Evolutionary conservation across 2,888 invertebrate species (phyloP).

Genomic region (Tiphia femorata): DNA sequence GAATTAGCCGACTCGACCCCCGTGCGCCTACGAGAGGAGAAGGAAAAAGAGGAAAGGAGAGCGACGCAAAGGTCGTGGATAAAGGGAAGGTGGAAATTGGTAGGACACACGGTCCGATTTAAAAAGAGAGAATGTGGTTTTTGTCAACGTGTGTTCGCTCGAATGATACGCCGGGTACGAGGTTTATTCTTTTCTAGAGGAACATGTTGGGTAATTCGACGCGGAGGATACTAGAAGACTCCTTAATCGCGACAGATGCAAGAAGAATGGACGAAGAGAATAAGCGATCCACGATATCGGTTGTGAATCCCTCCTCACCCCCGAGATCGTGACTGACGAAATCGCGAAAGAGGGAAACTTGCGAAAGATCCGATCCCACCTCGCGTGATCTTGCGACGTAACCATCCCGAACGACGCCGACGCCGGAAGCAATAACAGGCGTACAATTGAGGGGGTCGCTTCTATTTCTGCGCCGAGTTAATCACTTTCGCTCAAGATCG

Average conservation of each 20-base stretch:
- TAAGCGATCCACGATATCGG: too few relatives aligned
- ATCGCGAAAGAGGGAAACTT: too few relatives aligned
- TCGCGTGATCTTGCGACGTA: too few relatives aligned
- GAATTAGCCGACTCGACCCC: conserved; percentile 59
- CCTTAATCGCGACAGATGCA: conserved; percentile 31
- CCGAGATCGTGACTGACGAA: too few relatives aligned
- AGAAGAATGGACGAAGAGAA: conserved; percentile 35
- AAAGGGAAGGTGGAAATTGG: too few relatives aligned
- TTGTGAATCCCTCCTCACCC: too few relatives aligned
- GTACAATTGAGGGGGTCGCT: conserved; percentile 15
- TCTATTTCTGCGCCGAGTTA: conserved; percentile 34
- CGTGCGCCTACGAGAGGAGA: conserved; percentile 39
- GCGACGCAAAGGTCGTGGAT: conserved; percentile 20
- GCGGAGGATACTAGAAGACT: conserved; percentile 2
- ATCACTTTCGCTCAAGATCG: conserved; percentile 41
- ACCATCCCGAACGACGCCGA: background rate
- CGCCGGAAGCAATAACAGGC: background rate
- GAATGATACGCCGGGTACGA: too few relatives aligned
- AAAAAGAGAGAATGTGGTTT: too few relatives aligned
- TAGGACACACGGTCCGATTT: too few relatives aligned
- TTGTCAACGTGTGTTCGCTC: too few relatives aligned
- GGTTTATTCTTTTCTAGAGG: too few relatives aligned
- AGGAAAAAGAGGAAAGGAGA: conserved; percentile 23
- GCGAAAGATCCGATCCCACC: too few relatives aligned
- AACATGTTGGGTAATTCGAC: background rate